Evolutionary conservation across 2,888 invertebrate genomes (phyloP).

Genomic region (Cheilosia impressa): DNA sequence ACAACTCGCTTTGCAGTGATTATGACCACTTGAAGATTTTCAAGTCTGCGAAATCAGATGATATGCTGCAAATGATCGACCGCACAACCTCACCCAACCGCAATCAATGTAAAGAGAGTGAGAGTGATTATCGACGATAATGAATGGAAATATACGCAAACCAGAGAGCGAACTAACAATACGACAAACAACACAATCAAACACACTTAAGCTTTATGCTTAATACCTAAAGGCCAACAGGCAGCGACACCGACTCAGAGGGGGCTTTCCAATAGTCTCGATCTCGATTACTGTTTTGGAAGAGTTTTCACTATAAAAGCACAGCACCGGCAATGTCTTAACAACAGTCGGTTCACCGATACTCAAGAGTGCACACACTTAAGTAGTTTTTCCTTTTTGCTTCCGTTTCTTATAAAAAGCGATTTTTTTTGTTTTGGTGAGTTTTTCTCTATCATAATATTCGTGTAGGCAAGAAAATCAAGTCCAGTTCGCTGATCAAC

Average conservation of each 20-base stretch:
- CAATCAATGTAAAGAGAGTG: conserved; percentile 60
- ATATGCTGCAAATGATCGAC: conserved; percentile 47
- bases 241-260: conserved; percentile 11
- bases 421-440: conserved; percentile 71
- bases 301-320: conserved; percentile 74
- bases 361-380: conserved; percentile 55
- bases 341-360: conserved; percentile 72
- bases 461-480: conserved; percentile 24
- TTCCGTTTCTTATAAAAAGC: conserved; percentile 40
- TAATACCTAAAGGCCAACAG: conserved; percentile 45
- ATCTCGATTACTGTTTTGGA: conserved; percentile 34
- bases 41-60: conserved; percentile 38
- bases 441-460: conserved; percentile 36
- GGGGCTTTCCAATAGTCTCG: conserved; percentile 61
- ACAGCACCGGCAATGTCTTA: conserved; percentile 65
- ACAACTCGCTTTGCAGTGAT: conserved; percentile 15
- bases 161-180: conserved; percentile 28
- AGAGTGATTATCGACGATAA: conserved; percentile 58
- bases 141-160: conserved; percentile 65
- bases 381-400: conserved; percentile 46
- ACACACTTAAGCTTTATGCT: conserved; percentile 52
- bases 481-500: conserved; percentile 63
- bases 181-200: conserved; percentile 26
- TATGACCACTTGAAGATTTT: conserved; percentile 31
- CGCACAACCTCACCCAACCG: conserved; percentile 2